phyloP scores from a whole-genome alignment of 2,113 vertebrate species.

The Poecile atricapillus region DNA sequence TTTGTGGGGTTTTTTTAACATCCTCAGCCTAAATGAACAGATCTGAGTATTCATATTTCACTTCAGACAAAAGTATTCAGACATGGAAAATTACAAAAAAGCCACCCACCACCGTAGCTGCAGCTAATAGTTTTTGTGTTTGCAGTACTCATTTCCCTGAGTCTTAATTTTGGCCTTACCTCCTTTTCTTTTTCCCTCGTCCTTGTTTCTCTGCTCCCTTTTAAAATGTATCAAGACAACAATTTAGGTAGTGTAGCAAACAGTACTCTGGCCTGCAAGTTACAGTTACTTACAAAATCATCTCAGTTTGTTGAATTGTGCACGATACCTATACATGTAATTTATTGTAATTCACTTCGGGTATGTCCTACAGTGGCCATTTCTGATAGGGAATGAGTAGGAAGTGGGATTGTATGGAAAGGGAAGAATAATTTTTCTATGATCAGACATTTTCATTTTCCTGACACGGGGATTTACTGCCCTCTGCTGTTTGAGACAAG shows the following conservation, averaged over 20 bases:
- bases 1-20: background rate
- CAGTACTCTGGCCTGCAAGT: background rate
- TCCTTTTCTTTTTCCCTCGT: background rate
- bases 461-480: slow-evolving; percentile 8
- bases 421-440: background rate
- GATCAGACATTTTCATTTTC: background rate
- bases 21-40: background rate
- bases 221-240: background rate
- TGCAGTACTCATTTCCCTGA: background rate
- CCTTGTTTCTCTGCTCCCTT: background rate
- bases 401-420: background rate
- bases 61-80: background rate
- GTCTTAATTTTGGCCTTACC: background rate
- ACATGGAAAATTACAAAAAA: background rate
- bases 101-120: background rate
- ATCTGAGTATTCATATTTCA: background rate
- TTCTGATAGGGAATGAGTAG: background rate
- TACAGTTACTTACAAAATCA: background rate
- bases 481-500: slow-evolving; percentile 49
- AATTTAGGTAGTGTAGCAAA: background rate
- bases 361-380: background rate
- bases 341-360: background rate
- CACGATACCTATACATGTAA: background rate
- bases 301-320: background rate
- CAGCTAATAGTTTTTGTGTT: background rate